Evolutionary conservation across 2,113 vertebrate genomes (phyloP), one percentile per base, ranked within the genome.

Genomic region (Macheiramphus alcinus): DNA sequence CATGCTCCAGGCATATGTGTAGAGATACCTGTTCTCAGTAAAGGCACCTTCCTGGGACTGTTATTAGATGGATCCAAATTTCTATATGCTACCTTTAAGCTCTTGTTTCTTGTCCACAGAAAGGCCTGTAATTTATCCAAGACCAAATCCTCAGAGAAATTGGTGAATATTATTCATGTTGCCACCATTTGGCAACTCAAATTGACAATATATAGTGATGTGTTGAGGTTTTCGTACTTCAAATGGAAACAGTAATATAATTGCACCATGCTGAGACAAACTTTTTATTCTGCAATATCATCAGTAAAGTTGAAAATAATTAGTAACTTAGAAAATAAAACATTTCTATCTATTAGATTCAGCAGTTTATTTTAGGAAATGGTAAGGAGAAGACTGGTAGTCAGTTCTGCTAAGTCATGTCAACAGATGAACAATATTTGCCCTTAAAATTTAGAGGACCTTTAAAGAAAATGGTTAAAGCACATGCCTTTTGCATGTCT

Each of bases 1-100:
- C 7, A 48, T 0, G 0, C 6, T 66, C 22, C 0, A 0, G 15
- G 5, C 32, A 26, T 17, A 9, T 13, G 8, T 47, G 16, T 38
- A 43, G 47, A 62, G 21, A 40, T 11, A 63, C 1, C 12, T 43
- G 9, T 36, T 31, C 48, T 86, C n/a, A 34, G 38, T 19, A 78
- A 73, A 58, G 38, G 6, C 26, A 79, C 17, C 43, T 43, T 48
- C 12, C 27, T 32, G 31, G 10, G 31, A 19, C 17, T 52, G 27
- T 13, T 67, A 21, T 42, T 58, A 59, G 38, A 52, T 32, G 20
- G 50, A 67, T 56, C 3, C 27, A 80, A 38, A 80, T 70, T 80
- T 66, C 45, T 80, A 13, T 16, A 23, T 43, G 43, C 7, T 74
- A 29, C 13, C 48, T 73, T 11, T 55, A 76, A 80, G 48, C 3